Conservation (phyloP, 2,888 invertebrate genomes). For the Ecliptopera silaceata region DNA sequence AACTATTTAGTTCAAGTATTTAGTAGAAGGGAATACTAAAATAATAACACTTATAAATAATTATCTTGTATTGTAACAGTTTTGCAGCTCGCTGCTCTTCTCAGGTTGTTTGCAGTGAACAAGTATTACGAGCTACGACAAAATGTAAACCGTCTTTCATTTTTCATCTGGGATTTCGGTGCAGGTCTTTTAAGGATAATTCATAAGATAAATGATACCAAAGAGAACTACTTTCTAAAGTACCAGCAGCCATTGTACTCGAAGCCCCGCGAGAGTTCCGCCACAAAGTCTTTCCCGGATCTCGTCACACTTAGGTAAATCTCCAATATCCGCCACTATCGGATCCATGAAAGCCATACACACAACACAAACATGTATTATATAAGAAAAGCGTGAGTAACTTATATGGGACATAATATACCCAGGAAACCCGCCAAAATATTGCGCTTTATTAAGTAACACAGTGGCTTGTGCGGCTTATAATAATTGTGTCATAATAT, state of each 20-base stretch:
- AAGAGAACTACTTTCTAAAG: slow-evolving; percentile 62
- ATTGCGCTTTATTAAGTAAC: slow-evolving; percentile 4
- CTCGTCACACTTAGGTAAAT: slow-evolving; percentile 75
- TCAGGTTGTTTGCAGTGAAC: neutral
- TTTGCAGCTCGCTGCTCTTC: too few relatives aligned
- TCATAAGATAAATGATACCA: slow-evolving; percentile 42
- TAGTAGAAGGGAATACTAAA: too few relatives aligned
- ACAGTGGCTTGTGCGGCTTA: slow-evolving; percentile 1
- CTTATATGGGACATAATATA: slow-evolving; percentile 24
- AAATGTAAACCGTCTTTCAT: slow-evolving; percentile 6
- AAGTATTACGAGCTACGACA: neutral
- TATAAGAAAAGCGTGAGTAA: slow-evolving; percentile 21
- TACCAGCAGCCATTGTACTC: slow-evolving; percentile 59
- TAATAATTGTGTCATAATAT: slow-evolving; percentile 1
- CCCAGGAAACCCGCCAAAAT: slow-evolving; percentile 16
- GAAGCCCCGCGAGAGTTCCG: slow-evolving; percentile 57
- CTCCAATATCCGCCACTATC: slow-evolving; percentile 73
- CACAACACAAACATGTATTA: slow-evolving; percentile 45
- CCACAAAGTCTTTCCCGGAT: slow-evolving; percentile 68
- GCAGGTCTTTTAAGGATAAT: slow-evolving; percentile 31
- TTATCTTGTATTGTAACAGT: too few relatives aligned
- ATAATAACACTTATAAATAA: too few relatives aligned
- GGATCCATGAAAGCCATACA: slow-evolving; percentile 55
- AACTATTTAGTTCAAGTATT: neutral
- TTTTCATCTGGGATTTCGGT: slow-evolving; percentile 23